Conservation (phyloP, 2,113 vertebrate species). For the Paradisaea rubra region DNA sequence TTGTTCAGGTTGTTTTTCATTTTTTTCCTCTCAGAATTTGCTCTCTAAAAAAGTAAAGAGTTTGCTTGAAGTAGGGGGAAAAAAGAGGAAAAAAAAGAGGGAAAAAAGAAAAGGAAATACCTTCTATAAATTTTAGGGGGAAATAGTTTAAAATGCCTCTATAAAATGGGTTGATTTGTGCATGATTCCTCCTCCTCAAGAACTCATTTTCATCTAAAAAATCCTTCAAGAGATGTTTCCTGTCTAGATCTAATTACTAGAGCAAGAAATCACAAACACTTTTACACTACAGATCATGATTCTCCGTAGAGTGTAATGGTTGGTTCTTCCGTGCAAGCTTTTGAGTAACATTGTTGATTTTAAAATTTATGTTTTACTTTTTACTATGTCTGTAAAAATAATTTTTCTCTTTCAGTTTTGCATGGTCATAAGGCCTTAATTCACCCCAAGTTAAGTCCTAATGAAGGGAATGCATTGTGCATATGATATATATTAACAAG, state of each 20-base stretch:
- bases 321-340: background rate
- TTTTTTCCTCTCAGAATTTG: background rate
- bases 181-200: background rate
- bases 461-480: background rate
- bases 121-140: background rate
- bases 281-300: background rate
- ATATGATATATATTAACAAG: background rate
- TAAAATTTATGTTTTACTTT: background rate
- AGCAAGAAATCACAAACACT: background rate
- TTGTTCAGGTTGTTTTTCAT: background rate
- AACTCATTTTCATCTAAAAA: background rate
- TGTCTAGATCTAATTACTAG: background rate
- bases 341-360: background rate
- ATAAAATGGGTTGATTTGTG: background rate
- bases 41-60: background rate
- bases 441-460: background rate
- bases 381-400: background rate
- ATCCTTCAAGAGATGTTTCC: background rate
- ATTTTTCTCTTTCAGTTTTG: background rate
- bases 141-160: background rate
- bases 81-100: rapidly evolving
- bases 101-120: background rate
- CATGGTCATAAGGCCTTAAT: background rate
- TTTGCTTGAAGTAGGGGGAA: background rate
- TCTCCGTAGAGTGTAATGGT: background rate